These are phyloP conservation scores for Ginglymostoma cirratum DNA, from an alignment of 2,113 vertebrate species.

Conservation along the genomic window DNA sequence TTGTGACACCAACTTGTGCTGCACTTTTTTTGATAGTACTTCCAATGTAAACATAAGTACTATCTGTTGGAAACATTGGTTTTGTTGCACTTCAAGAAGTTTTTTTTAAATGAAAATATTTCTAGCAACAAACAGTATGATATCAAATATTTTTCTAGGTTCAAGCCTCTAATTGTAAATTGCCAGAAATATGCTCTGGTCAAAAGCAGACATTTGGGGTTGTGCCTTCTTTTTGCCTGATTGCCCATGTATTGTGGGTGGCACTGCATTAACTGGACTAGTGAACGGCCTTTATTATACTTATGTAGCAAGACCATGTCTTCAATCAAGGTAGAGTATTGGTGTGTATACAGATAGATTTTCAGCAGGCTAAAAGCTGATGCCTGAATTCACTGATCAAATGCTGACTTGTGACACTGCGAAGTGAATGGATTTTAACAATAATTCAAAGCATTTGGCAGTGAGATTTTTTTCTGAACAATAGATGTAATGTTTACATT, in stretches of 20 bases:
- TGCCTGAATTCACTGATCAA: background rate
- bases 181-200: background rate
- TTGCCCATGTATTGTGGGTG: background rate
- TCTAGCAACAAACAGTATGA: background rate
- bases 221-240: background rate
- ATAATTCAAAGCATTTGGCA: background rate
- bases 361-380: background rate
- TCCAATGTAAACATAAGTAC: background rate
- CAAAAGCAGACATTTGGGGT: background rate
- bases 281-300: background rate
- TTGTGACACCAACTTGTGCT: background rate
- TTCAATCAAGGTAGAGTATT: background rate
- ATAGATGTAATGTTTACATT: background rate
- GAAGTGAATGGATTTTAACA: slow-evolving; percentile 2
- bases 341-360: background rate
- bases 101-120: background rate
- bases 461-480: background rate
- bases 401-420: background rate
- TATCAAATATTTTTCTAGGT: background rate
- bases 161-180: background rate
- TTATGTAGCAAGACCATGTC: background rate
- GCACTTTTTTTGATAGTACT: background rate
- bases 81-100: background rate
- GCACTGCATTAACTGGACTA: background rate
- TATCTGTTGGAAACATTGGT: background rate